Evolutionary conservation across 2,797 vertebrate species (phyloP).

Genomic region (Lepus townsendii): DNA sequence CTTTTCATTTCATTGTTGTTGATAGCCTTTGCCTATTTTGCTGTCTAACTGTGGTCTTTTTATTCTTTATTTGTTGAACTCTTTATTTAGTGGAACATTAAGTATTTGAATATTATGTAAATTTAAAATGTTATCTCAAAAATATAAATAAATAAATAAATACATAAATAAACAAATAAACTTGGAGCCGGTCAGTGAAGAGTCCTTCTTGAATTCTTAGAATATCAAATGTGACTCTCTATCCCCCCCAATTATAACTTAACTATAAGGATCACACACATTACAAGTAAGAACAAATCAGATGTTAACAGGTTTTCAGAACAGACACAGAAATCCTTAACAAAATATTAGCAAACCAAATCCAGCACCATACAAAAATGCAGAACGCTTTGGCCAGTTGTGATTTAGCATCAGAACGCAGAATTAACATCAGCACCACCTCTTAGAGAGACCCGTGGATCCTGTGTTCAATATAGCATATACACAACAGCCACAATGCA

Average conservation of each 20-base stretch:
- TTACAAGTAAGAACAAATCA: slow-evolving; percentile 32
- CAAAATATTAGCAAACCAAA: slow-evolving; percentile 15
- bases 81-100: no score
- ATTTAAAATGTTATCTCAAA: no score
- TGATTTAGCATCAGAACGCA: slow-evolving; percentile 18
- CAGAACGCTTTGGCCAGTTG: slow-evolving; percentile 20
- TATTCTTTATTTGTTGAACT: no score
- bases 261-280: background rate
- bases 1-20: no score
- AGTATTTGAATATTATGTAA: no score
- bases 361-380: background rate
- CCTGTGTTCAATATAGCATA: background rate
- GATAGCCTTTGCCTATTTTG: no score
- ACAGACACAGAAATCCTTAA: background rate
- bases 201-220: background rate
- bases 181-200: background rate
- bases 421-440: background rate
- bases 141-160: no score
- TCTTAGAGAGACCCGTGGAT: background rate
- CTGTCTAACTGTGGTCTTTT: no score
- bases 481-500: background rate
- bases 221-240: background rate
- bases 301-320: background rate
- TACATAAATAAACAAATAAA: no score
- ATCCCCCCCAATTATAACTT: background rate